phyloP scores from a whole-genome alignment of 2,113 vertebrate species.

The Festucalex cinctus region DNA sequence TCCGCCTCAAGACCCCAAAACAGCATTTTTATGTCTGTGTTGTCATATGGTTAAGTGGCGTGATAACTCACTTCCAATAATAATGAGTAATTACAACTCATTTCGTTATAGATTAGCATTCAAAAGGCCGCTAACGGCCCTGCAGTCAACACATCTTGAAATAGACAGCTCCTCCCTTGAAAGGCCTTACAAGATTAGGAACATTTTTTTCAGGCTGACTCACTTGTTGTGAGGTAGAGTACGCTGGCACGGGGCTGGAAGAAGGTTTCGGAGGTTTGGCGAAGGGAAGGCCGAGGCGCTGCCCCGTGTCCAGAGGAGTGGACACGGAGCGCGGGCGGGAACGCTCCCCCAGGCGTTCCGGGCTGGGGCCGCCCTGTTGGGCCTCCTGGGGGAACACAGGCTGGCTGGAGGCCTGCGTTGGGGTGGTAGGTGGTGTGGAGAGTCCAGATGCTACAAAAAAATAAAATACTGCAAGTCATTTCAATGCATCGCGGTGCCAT shows the following conservation, averaged over 20 bases:
- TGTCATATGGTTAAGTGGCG: not conserved
- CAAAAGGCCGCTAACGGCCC: not conserved
- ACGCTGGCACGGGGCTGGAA: conserved; percentile 57
- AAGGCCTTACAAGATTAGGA: not conserved
- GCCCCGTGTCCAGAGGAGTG: conserved; percentile 80
- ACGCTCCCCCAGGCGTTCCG: conserved; percentile 76
- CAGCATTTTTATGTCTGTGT: not conserved
- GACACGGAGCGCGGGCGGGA: conserved; percentile 78
- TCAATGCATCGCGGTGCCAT: not conserved
- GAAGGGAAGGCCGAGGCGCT: conserved; percentile 75
- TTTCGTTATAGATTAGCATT: conserved; percentile 3
- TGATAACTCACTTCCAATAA: not conserved
- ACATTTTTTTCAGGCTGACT: conserved; percentile 61
- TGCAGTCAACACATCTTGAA: not conserved
- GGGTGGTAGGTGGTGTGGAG: conserved; percentile 86
- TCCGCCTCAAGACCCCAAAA: not conserved
- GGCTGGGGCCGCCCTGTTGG: conserved; percentile 78
- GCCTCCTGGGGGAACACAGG: conserved; percentile 83
- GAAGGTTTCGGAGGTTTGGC: conserved; percentile 73
- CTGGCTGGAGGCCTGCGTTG: conserved; percentile 84
- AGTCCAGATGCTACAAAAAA: conserved; percentile 79
- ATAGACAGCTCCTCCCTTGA: not conserved
- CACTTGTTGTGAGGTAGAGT: conserved; percentile 82
- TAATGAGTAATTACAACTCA: not conserved
- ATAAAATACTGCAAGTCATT: not conserved